Evolutionary conservation across 1,140 invertebrate species (phyloP).

Genomic region (Cheumatopsyche charites): DNA sequence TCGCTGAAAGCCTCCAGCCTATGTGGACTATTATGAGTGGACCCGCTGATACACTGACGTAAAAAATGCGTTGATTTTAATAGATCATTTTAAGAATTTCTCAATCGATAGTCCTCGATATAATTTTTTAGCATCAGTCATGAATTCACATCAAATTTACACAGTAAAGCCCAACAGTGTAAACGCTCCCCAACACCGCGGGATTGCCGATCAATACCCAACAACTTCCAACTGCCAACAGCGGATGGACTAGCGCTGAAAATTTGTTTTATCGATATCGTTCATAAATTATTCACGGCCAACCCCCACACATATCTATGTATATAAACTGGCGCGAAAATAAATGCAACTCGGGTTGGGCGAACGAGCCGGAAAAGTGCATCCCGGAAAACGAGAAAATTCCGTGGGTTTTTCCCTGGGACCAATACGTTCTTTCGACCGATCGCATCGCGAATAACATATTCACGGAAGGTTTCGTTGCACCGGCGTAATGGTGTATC

Average conservation of each 20-base stretch:
- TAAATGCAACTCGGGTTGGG: slow-evolving; percentile 1
- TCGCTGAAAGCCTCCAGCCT: too few relatives aligned
- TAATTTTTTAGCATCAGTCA: too few relatives aligned
- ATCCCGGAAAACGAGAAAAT: not conserved
- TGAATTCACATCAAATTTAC: too few relatives aligned
- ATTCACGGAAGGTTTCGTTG: slow-evolving; percentile 3
- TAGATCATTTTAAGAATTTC: too few relatives aligned
- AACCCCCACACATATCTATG: too few relatives aligned
- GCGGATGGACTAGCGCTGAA: not conserved
- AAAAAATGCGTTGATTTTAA: too few relatives aligned
- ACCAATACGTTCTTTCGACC: slow-evolving; percentile 26
- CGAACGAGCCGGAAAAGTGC: slow-evolving; percentile 13
- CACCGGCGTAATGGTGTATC: too few relatives aligned
- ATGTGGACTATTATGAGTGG: too few relatives aligned
- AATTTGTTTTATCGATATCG: slow-evolving; percentile 27
- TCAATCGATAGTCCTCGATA: too few relatives aligned
- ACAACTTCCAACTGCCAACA: not conserved
- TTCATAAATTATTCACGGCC: slow-evolving; percentile 22
- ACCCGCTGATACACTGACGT: too few relatives aligned
- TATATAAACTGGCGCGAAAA: not conserved
- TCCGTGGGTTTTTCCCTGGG: slow-evolving; percentile 15
- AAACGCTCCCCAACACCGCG: too few relatives aligned
- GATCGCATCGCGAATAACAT: slow-evolving; percentile 26
- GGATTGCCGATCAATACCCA: slow-evolving; percentile 10
- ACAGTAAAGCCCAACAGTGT: too few relatives aligned